Evolutionary conservation across 2,888 invertebrate genomes (phyloP), one percentile per base, ranked within the genome.

Genomic region (Drosophila melanosoma): DNA sequence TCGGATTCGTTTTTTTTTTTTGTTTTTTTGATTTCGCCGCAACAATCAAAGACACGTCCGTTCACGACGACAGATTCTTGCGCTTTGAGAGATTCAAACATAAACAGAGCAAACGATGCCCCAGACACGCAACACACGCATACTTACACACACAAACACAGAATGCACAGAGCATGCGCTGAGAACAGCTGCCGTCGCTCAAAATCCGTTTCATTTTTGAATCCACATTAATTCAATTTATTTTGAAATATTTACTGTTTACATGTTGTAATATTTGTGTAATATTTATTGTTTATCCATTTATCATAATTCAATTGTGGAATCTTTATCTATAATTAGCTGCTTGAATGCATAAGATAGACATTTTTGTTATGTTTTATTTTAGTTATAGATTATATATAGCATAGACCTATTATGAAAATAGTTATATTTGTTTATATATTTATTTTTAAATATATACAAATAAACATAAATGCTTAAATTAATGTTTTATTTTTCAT

Each of bases 81-180:
- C 84, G 85, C 61, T 84, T 89, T 87, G 82, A 86, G 73, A 87
- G 81, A 72, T 69, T 57, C 71, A 89, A 89, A 77, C 74, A 81
- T 83, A 81, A 81, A 77, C 81, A 81, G 74, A 83, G 84, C 79
- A 64, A 73, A 69, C 64, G 58, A 62, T 65, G 58, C 70, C 15
- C 32, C 58, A 38, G 69, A 53, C 45, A 8, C 15, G 20, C 7
- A 33, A 53, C 15, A 56, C 23, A 17, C 32, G 59, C 35, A 52
- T 35, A 15, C 2, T 17, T 26, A 29, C 32, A 52, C 32, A 33
- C 38, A 40, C 56, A 26, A 20, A 29, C n/a, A 29, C 40, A 8
- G 38, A 40, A 15, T 56, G 56, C 53, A 54, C 64, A 60, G 87
- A 69, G 83, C 83, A 89, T 86, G 83, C 87, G 83, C 83, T 72